Evolutionary conservation across 2,888 invertebrate species (phyloP), one percentile per base, ranked within the genome.

Genomic region (Phyllotreta striolata): DNA sequence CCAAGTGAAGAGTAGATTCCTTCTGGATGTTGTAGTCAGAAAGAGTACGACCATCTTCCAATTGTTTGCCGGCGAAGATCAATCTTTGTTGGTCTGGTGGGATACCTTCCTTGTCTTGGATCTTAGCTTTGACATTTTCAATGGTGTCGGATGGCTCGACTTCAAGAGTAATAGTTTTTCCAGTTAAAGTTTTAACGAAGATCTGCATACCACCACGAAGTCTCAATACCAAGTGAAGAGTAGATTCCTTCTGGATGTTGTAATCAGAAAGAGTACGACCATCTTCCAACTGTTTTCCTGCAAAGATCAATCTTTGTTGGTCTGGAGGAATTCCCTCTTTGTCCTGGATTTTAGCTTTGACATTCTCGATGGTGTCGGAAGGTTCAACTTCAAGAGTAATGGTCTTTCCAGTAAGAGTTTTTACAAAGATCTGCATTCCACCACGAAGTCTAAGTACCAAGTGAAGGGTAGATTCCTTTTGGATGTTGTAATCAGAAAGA

Each of bases 161-260:
- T 87, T 94, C 93, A 74, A 93, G 88, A 78, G 93, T 93, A 84
- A 95, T 93, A 83, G 95, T 95, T 86, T 95, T 95, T 77, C 94
- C 95, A 82, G 94, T 94, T 64, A 95, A 87, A 79, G 94, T 95
- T 83, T 95, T 95, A 69, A 95, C 95, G 82, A 95, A 97, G 83
- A 97, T 96, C 88, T 97, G 96, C 95, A 98, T 96, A 83, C 95
- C 91, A 86, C 96, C 96, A 81, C 96, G 88, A 72, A 97, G 89
- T 84, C 96, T 91, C 66, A 97, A 87, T 69, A 96, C 96, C 85
- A 93, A 88, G 82, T 96, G 96, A 69, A 97, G 88, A 1, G 96
- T 97, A 0, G 96, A 96, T 83, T 95, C 95, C 81, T 95, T 95
- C 79, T 96, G 95, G 77, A 95, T 95, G 78, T 95, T 95, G 82